phyloP scores from a whole-genome alignment of 2,113 vertebrate species.

The Paradoxurus hermaphroditus region DNA sequence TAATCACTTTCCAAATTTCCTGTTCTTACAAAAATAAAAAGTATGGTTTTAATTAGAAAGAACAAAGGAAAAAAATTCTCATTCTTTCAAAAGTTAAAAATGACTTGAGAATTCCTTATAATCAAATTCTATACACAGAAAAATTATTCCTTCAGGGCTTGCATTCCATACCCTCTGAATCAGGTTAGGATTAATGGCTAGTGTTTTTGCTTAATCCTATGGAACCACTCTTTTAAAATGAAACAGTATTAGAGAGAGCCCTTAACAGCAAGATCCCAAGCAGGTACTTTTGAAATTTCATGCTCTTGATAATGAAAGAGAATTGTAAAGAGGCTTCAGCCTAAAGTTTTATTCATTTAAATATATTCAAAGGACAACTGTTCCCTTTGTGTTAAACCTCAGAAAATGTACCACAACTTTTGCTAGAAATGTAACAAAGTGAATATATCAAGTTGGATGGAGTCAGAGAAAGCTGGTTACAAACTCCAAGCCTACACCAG shows the following conservation, averaged over 20 bases:
- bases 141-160: not conserved
- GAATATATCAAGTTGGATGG: not conserved
- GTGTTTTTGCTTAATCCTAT: slow-evolving; percentile 5
- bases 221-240: not conserved
- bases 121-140: not conserved
- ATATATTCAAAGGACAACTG: not conserved
- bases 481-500: not conserved
- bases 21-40: slow-evolving; percentile 54
- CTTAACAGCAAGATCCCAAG: not conserved
- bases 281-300: not conserved
- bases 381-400: not conserved
- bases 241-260: not conserved
- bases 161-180: not conserved
- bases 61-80: slow-evolving; percentile 26
- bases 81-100: slow-evolving; percentile 26
- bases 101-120: not conserved
- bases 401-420: not conserved
- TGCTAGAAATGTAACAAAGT: not conserved
- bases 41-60: slow-evolving; percentile 72
- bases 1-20: slow-evolving; percentile 64
- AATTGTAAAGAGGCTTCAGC: not conserved
- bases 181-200: not conserved
- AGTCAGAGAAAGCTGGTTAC: not conserved
- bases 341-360: not conserved
- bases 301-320: not conserved